Evolutionary conservation across 2,888 invertebrate genomes (phyloP).

Genomic region (Colletes collaris): DNA sequence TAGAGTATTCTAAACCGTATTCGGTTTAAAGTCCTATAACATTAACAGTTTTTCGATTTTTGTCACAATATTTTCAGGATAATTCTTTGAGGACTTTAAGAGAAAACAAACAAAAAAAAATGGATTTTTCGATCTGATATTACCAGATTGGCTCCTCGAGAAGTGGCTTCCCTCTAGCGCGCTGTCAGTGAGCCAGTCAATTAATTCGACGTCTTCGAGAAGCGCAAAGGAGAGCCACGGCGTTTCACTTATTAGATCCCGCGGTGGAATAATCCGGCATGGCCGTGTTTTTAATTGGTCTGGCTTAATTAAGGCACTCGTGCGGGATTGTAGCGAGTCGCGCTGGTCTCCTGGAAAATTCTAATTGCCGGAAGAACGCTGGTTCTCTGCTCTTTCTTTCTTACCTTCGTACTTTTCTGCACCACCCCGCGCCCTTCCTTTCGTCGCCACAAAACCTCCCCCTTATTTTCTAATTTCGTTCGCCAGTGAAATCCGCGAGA

Average conservation of each 20-base stretch:
- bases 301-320: conserved; percentile 69
- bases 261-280: conserved; percentile 49
- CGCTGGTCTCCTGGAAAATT: conserved; percentile 50
- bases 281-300: conserved; percentile 69
- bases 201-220: conserved; percentile 42
- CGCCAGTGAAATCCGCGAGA: neutral
- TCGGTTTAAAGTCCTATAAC: no score
- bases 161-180: neutral
- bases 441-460: neutral
- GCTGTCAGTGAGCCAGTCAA: conserved; percentile 40
- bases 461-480: conserved; percentile 2
- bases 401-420: conserved; percentile 16
- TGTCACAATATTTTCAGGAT: no score
- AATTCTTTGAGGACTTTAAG: no score
- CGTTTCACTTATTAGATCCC: conserved; percentile 49
- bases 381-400: conserved; percentile 31
- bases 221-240: conserved; percentile 15
- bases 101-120: no score
- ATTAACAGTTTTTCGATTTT: no score
- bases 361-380: conserved; percentile 62
- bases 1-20: no score
- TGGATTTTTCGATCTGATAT: neutral
- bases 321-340: conserved; percentile 53
- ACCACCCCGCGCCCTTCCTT: conserved; percentile 5
- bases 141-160: no score